Evolutionary conservation across 1,140 invertebrate species (phyloP).

Genomic region (Penaeus indicus): DNA sequence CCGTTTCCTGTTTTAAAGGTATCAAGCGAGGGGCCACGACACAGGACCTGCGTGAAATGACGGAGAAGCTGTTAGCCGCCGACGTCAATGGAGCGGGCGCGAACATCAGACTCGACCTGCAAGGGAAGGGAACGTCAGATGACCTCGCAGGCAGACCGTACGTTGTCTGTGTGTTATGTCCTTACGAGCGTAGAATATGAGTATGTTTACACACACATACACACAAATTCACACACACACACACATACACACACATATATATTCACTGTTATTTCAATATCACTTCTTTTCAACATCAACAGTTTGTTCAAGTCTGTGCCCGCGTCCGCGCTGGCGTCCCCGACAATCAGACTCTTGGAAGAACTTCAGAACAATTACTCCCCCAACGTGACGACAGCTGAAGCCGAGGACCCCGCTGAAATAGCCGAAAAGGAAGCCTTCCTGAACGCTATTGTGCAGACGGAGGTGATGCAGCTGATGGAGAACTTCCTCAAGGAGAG

Average conservation of each 20-base stretch:
- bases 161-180: background rate
- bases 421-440: constrained; percentile 81
- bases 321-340: background rate
- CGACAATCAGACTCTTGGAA: constrained; percentile 44
- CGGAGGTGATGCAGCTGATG: constrained; percentile 80
- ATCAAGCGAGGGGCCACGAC: too few relatives aligned
- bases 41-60: constrained; percentile 9
- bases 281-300: background rate
- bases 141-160: constrained; percentile 39
- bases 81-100: background rate
- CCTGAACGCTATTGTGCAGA: constrained; percentile 80
- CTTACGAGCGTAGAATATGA: background rate
- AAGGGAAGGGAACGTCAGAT: background rate
- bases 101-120: background rate
- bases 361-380: constrained; percentile 65
- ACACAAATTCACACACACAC: background rate
- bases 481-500: constrained; percentile 81
- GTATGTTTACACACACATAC: background rate
- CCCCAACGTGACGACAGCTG: constrained; percentile 79
- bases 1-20: too few relatives aligned
- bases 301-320: background rate
- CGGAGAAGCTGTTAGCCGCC: constrained; percentile 26
- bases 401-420: constrained; percentile 72
- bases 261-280: background rate
- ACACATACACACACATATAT: background rate